Base-by-base conservation (phyloP, 1,140 invertebrate species). In the Cotesia typhae region DNA sequence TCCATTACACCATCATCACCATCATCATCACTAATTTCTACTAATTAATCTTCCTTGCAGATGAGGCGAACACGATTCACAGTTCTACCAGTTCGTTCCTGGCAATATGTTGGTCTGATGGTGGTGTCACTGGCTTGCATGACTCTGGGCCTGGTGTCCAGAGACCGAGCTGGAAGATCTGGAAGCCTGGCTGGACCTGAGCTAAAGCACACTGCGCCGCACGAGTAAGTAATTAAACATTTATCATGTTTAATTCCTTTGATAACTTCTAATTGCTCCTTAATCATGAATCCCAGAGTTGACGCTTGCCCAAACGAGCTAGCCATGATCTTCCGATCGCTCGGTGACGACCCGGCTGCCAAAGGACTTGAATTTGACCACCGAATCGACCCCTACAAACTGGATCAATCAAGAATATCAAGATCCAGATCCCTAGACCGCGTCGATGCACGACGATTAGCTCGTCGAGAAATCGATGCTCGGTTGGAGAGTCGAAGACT, bases 61-160 rank as follows among this genome's bases (percentile, higher is more conserved):
- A 86, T 86, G 84, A 71, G 82, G 47, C 79, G 82, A 72, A 84
- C 79, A 4, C 78, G 83, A 12, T 80, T 85, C 77, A 75, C 85
- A 0, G 80, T 82, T 0, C 67, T 85, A 53, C 84, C 84, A 6
- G 83, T 86, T 1, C 75, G 76, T 71, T 84, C 84, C 7, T 85
- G 83, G 85, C 83, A 83, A 38, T 84, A 84, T 52, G 76, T 85
- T 10, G 84, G 84, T 0, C 75, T 86, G 0, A 66, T 86, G 69
- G 75, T 85, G 17, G 82, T 86, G 7, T 86, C 84, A 12, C 70
- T 86, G 4, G 82, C 83, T 3, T 86, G 85, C 35, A 69, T 86
- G 4, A 86, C 84, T 1, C 67, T 85, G 4, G 85, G 85, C 7
- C 73, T 80, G 14, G 80, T 85, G 9, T 82, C 84, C 35, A 77